Percentiles rank a stretch among this genome's conserved stretches.
phyloP scores from a whole-genome alignment of 1,140 invertebrate species.

The Apis florea region DNA sequence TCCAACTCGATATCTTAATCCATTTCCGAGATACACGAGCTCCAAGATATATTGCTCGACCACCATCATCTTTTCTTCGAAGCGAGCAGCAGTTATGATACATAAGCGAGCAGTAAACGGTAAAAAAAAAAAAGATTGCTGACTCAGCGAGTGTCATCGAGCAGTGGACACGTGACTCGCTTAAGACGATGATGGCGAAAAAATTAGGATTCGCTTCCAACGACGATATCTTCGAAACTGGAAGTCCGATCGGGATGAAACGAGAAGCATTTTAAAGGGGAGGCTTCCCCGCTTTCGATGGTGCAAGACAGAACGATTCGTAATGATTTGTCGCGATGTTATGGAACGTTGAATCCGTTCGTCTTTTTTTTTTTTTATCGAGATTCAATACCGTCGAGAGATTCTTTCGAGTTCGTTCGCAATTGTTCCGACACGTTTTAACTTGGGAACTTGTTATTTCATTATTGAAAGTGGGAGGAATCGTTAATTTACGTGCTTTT shows the following conservation, averaged over 20 bases:
- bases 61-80: not conserved
- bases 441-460: not conserved
- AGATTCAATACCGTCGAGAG: not conserved
- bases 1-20: not conserved
- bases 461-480: not conserved
- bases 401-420: too few species aligned
- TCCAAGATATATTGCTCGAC: not conserved
- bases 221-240: not conserved
- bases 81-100: not conserved
- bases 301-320: fast-evolving
- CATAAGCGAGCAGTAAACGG: not conserved
- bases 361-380: not conserved
- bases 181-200: not conserved
- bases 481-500: not conserved
- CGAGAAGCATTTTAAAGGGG: not conserved
- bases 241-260: not conserved
- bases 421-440: too few species aligned
- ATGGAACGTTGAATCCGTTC: not conserved
- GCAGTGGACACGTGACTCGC: not conserved
- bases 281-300: not conserved
- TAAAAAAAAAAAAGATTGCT: not conserved
- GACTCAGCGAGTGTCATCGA: not conserved
- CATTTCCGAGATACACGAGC: not conserved
- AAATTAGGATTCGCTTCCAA: not conserved
- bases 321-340: fast-evolving